Evolutionary conservation across 2,797 vertebrate species (phyloP), one percentile per base, ranked within the genome.

Genomic region (Sus cebifrons): DNA sequence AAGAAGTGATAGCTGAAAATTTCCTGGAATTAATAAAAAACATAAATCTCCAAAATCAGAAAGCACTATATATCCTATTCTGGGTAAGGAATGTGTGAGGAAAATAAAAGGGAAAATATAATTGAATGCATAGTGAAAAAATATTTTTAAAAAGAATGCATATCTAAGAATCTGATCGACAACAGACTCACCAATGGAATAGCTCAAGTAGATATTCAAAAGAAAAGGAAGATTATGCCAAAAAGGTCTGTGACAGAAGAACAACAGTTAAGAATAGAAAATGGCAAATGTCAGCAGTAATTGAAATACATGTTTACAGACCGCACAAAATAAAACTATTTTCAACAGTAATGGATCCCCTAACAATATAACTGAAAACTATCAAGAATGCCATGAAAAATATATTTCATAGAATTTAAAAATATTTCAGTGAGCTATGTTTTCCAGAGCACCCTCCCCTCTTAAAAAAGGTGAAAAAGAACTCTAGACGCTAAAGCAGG

Each of bases 301-400:
- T 70, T 15, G 58, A 78, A 95, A 65, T 54, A 73, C 29, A 89
- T 58, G 75, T 71, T 84, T 94, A 87, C 40, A 74, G 21, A 78
- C 2, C 32, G 1, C 17, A 75, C 68, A 86, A 81, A 93, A 84
- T 90, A 89, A 92, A 81, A 68, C 18, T 94, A 36, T 79, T 74
- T 65, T 87, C n/a, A 82, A 54, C 40, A 56, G 23, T 20, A 75
- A 11, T 92, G 44, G 14, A 82, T 86, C 32, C 15, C 40, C 29
- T 52, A 32, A 68, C 23, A 67, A 58, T 89, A 40, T 62, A 79
- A 74, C 29, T 70, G 49, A 85, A 94, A 85, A 75, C 15, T 32
- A 44, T 62, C 71, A 16, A 91, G 86, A 89, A 78, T 84, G 8
- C 8, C 62, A 92, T 16, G 14, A 56, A 85, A 32, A 73, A 40